Conservation (phyloP, 2,888 invertebrate genomes). For the Clitarchus hookeri region DNA sequence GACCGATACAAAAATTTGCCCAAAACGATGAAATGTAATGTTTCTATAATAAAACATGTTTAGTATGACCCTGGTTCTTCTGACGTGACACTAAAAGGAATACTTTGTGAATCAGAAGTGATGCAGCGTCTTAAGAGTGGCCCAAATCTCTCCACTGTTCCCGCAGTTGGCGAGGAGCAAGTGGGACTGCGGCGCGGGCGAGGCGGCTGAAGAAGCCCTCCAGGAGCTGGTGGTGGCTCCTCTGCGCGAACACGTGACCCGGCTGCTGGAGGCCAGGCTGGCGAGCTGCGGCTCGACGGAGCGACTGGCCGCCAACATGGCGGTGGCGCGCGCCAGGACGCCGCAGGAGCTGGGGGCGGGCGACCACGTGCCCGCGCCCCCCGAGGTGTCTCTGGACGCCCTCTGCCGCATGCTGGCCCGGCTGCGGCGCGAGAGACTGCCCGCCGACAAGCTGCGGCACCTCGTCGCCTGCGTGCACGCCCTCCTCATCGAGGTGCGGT, state of each 20-base stretch:
- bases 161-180: not conserved
- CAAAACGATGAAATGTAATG: no score
- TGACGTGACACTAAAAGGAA: no score
- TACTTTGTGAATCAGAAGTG: no score
- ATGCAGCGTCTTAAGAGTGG: no score
- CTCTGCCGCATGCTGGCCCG: not conserved
- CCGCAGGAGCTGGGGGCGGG: not conserved
- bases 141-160: no score
- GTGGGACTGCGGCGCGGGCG: not conserved
- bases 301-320: not conserved
- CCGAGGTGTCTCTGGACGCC: not conserved
- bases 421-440: not conserved
- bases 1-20: no score
- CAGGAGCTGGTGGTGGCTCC: not conserved
- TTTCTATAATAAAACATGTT: no score
- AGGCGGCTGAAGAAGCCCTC: not conserved
- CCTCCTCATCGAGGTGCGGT: not conserved
- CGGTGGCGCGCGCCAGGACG: not conserved
- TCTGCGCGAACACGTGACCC: not conserved
- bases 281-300: not conserved
- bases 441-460: not conserved
- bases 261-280: not conserved
- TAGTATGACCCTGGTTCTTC: no score
- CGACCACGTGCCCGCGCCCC: not conserved
- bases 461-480: slow-evolving; percentile 14